Evolutionary conservation across 2,797 vertebrate species (phyloP), one percentile per base, ranked within the genome.

Genomic region (Cygnus olor): DNA sequence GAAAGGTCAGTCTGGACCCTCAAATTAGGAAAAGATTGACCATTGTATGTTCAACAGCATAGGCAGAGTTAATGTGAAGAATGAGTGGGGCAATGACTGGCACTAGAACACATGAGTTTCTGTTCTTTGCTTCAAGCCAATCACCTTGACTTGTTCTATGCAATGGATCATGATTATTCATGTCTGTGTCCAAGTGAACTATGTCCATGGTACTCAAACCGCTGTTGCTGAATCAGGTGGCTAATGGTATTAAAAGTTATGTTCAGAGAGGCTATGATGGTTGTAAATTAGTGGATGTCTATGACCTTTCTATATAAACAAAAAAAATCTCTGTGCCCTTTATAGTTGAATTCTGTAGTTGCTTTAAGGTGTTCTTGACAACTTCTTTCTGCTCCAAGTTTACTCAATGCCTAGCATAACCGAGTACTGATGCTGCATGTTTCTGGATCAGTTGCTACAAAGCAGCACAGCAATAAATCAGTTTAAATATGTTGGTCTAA

Each of bases 381-480:
- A 91, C 21, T 72, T 65, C 27, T 69, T 94, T 94, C 88, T 85
- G 24, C 30, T 79, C 63, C 91, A 77, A 45, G 15, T 89, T 70
- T 32, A 71, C 63, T 17, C 79, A 79, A n/a, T 42, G 56, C 80
- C 70, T 91, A 56, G 24, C 42, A 12, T 38, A 81, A 80, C 38
- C 84, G 21, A 42, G 44, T 73, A 79, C 51, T 49, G 63, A 84
- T 84, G 79, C 80, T 92, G 85, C 42, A 49, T 73, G 30, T 79
- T 69, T 94, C 85, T 95, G 70, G 44, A 91, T 85, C 66, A 54
- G 83, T 82, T 92, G 63, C 78, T 86, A 86, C 56, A 86, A 95
- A 95, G 91, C 66, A 94, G 83, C 73, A 93, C 24, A 58, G 89
- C 78, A 91, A 93, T 88, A 92, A 92, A 92, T 70, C 27, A 40